A percentile compares a stretch with the other conserved stretches of the same genome.
These are phyloP conservation scores for Ceryle rudis DNA, from an alignment of 2,797 vertebrate species.

Conservation along the genomic window DNA sequence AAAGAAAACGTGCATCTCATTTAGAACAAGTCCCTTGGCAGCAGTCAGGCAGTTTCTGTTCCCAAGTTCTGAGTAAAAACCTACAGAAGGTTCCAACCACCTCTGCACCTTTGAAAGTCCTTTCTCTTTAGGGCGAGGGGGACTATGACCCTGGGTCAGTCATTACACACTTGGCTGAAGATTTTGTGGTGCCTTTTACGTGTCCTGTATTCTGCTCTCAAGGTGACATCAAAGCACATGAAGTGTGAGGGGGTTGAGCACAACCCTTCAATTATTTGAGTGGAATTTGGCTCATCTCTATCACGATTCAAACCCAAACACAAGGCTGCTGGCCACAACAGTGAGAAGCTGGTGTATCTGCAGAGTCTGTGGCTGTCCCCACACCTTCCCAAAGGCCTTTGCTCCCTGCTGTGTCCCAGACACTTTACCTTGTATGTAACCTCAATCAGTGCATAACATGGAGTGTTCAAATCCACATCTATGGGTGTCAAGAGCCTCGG, in stretches of 20 bases:
- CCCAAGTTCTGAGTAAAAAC: not conserved
- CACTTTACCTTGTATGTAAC: constrained; percentile 91
- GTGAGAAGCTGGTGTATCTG: not conserved
- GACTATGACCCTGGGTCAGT: not conserved
- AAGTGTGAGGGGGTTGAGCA: not conserved
- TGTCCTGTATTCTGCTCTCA: not conserved
- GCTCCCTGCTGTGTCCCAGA: not conserved
- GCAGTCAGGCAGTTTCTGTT: not conserved
- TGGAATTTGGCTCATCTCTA: not conserved
- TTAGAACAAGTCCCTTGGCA: not conserved
- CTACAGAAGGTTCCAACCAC: not conserved
- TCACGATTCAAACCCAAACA: not conserved
- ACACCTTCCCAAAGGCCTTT: not conserved
- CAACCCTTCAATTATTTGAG: not conserved
- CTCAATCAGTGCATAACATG: constrained; percentile 94
- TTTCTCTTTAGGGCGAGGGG: not conserved
- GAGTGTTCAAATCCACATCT: constrained; percentile 93
- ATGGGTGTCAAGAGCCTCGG: constrained; percentile 93
- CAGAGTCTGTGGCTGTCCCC: not conserved
- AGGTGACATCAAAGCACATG: not conserved
- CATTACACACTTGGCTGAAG: not conserved
- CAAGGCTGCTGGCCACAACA: not conserved
- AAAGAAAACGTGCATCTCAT: not conserved
- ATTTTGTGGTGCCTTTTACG: not conserved
- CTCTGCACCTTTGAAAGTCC: not conserved